Evolutionary conservation across 30 jellyfish, hydroid and myxozoan genomes (phyloP), one percentile per base, ranked within the genome.

Genomic region (Clytia hemisphaerica): DNA sequence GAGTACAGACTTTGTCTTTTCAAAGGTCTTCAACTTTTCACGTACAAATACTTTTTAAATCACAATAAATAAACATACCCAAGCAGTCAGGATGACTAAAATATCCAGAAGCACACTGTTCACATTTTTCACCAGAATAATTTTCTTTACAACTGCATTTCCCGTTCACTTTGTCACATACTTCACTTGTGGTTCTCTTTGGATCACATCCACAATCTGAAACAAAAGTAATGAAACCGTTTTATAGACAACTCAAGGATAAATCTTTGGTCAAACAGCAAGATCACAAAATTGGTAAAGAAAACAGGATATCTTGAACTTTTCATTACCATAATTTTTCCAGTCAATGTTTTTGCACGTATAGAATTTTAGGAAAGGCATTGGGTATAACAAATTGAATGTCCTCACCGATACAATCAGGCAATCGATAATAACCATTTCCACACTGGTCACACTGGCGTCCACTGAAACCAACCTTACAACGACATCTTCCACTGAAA

Each of bases 141-240:
- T 75, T 80, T 2, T 49, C 82, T 38, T 72, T 72, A 83, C 96
- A 86, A 10, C 47, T 50, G 34, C 96, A 86, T 27, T 32, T 78
- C 4, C 96, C 96, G 1, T 82, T 70, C 22, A 83, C 92, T 4
- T 73, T 72, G 18, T 73, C 68, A 61, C 96, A 86, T 34, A 86
- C 61, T 9, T 71, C 48, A 5, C 79, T 75, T 4, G 53, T 44
- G 31, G 96, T 86, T 55, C 73, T 86, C 31, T 61, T 57, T 4
- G 92, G 70, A 71, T 86, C 96, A 58, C 96, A 86, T 18, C 88
- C 94, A 48, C 96, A 86, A 29, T 80, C 96, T 86, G 61, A 34
- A 58, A 66, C 50, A 21, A 50, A n/a, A 5, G 47, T 6, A 24
- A 6, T n/a, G n/a, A n/a, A n/a, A n/a, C n/a, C n/a, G n/a, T n/a